Percentiles rank a stretch among this genome's conserved stretches.
phyloP scores from a whole-genome alignment of 2,797 vertebrate species.

The Channallabes apus region DNA sequence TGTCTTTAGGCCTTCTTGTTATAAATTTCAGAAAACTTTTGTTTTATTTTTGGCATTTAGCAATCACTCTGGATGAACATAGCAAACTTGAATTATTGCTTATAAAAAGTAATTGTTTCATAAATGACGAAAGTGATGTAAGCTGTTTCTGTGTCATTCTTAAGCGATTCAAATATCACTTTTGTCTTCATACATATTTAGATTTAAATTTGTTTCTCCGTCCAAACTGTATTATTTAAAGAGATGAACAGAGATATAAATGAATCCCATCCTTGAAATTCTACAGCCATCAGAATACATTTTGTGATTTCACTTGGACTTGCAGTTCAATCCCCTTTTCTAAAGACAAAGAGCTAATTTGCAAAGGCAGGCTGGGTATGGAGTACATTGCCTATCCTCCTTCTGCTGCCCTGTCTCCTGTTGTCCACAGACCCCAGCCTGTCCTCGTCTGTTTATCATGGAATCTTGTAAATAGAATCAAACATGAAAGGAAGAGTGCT shows the following conservation, averaged over 20 bases:
- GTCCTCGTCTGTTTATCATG: conserved; percentile 80
- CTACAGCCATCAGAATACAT: conserved; percentile 65
- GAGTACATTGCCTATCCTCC: conserved; percentile 48
- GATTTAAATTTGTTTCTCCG: conserved; percentile 55
- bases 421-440: conserved; percentile 57
- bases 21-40: neutral
- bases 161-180: neutral
- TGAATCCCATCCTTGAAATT: conserved; percentile 72
- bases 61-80: neutral
- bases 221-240: conserved; percentile 57
- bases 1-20: neutral
- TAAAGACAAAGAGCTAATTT: conserved; percentile 77
- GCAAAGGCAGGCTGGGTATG: conserved; percentile 60
- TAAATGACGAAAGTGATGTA: neutral
- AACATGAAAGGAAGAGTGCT: conserved; percentile 84
- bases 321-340: conserved; percentile 61
- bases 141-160: neutral
- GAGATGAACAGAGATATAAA: conserved; percentile 60
- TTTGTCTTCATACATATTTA: neutral
- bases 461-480: conserved; percentile 81
- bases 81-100: neutral
- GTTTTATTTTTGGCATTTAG: neutral
- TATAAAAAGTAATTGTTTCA: neutral
- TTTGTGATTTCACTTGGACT: conserved; percentile 69
- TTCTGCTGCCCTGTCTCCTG: conserved; percentile 60